Base-by-base conservation (phyloP, 2,888 invertebrate species). In the Acleris emargana region DNA sequence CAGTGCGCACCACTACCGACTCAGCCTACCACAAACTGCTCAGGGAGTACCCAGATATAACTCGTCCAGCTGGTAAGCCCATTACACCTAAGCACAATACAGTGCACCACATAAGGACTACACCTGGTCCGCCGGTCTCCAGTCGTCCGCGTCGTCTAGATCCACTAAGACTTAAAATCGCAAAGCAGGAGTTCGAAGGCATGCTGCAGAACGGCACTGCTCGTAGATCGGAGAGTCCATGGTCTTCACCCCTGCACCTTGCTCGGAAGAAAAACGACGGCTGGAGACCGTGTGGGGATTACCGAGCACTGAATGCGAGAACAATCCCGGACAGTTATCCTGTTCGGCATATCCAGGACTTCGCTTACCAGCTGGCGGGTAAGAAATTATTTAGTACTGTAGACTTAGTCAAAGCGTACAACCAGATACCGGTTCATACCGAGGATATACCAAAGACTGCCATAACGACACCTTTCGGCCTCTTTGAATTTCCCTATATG, bases 371-470 rank as follows among this genome's bases (percentile, higher is more conserved):
- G 17, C 53, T 68, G 18, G 42, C 66, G 18, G 68, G 68, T 42
- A 42, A 42, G 4, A 68, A 20, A 32, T 52, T 68, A 1, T 71
- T 68, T 28, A 51, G 50, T 13, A 64, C 50, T 0, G 63, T 71
- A 11, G 68, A 71, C 22, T 45, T 73, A 5, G 68, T 69, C 1
- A 71, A 73, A 54, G 84, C 83, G 0, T 91, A 79, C 67, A 72
- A 83, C 59, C 83, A 87, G 57, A 83, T 91, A 6, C 84, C 82
- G 5, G 76, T 84, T 5, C 62, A 66, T 3, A 53, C 63, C 4
- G 77, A 74, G 3, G 83, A 87, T 64, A 75, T 87, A 1, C 55
- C 58, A 0, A 84, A 85, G 68, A 83, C 83, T 0, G 83, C 80
- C 0, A 78, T 81, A 9, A 78, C 68, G 0, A 82, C 82, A 6